Percentiles rank a stretch among this genome's conserved stretches.
These are phyloP conservation scores for Helicoverpa armigera DNA, from an alignment of 1,140 invertebrate genomes.

Conservation along the genomic window DNA sequence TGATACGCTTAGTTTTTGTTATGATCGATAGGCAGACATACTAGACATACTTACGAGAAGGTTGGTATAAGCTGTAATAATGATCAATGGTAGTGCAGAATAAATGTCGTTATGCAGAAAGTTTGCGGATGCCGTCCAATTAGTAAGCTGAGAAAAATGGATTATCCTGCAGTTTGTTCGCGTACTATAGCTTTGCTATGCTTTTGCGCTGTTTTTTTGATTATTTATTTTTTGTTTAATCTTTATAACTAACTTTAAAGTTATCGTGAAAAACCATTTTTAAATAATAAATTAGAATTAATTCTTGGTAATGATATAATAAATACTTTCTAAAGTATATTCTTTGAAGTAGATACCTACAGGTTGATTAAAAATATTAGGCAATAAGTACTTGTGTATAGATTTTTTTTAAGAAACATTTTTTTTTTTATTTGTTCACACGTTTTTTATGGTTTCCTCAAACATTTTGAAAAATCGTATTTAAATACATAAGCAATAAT, in stretches of 20 bases:
- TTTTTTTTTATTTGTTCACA: too few relatives aligned
- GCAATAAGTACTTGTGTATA: too few relatives aligned
- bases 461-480: not conserved
- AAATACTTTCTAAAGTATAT: too few relatives aligned
- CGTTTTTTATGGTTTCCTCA: not conserved
- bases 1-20: too few relatives aligned
- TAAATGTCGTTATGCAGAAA: conserved; percentile 11
- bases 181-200: not conserved
- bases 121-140: conserved; percentile 37
- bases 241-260: not conserved
- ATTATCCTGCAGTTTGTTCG: conserved; percentile 26
- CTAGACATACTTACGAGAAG: not conserved
- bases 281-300: too few relatives aligned
- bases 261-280: not conserved
- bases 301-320: too few relatives aligned
- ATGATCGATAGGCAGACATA: too few relatives aligned
- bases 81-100: conserved; percentile 16
- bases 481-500: not conserved
- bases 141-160: conserved; percentile 37
- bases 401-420: too few relatives aligned
- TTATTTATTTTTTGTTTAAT: not conserved
- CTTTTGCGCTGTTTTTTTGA: not conserved
- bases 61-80: not conserved
- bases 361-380: too few relatives aligned
- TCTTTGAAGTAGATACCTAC: too few relatives aligned